Evolutionary conservation across 2,797 vertebrate species (phyloP).

Genomic region (Megalops cyprinoides): DNA sequence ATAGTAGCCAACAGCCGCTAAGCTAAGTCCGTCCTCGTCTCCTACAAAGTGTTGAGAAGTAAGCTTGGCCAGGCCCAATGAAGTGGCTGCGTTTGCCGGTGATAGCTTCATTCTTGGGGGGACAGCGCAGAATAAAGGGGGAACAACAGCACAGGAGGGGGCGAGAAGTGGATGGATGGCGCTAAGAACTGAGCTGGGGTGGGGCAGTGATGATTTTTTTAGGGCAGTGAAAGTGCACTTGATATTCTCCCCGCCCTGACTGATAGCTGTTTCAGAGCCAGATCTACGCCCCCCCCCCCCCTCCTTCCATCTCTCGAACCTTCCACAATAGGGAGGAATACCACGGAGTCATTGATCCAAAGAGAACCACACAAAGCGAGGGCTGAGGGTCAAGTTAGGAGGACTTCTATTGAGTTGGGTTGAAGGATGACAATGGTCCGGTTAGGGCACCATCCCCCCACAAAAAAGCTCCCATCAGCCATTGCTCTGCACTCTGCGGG

Average conservation of each 20-base stretch:
- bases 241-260: slow-evolving; percentile 44
- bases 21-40: neutral
- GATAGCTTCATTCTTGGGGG: neutral
- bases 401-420: slow-evolving; percentile 59
- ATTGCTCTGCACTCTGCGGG: slow-evolving; percentile 32
- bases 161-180: neutral
- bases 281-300: slow-evolving; percentile 29
- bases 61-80: neutral
- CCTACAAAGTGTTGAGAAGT: neutral
- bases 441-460: slow-evolving; percentile 58
- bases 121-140: neutral
- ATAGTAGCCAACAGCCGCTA: neutral
- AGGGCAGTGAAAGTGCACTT: slow-evolving; percentile 24
- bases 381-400: slow-evolving; percentile 64
- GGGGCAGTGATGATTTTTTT: neutral
- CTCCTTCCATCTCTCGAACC: neutral
- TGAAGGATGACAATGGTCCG: slow-evolving; percentile 67
- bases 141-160: slow-evolving; percentile 23
- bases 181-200: neutral
- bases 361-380: slow-evolving; percentile 60
- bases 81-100: neutral
- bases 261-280: slow-evolving; percentile 37
- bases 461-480: slow-evolving; percentile 34
- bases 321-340: slow-evolving; percentile 59
- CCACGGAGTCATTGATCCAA: slow-evolving; percentile 57